Percentiles rank a stretch among this genome's conserved stretches.
phyloP scores from a whole-genome alignment of 2,113 vertebrate species.

The Pandion haliaetus region DNA sequence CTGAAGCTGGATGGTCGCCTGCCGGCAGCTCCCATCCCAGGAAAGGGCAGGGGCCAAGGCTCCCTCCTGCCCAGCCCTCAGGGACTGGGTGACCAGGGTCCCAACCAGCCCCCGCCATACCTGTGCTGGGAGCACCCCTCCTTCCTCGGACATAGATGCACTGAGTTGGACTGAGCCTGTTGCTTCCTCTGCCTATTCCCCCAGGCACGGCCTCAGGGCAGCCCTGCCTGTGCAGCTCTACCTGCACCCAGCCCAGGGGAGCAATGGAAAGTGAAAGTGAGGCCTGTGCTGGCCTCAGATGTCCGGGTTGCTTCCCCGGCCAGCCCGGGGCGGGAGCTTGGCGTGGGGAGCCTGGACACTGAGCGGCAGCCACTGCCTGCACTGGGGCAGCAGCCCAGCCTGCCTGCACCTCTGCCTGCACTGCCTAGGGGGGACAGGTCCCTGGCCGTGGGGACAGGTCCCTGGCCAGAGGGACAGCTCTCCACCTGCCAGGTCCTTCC shows the following conservation, averaged over 20 bases:
- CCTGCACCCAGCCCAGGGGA: neutral
- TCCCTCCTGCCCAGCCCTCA: neutral
- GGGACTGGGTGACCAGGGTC: neutral
- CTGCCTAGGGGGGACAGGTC: rapidly evolving
- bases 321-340: neutral
- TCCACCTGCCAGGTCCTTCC: neutral
- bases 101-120: neutral
- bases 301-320: neutral
- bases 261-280: neutral
- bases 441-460: too few relatives aligned
- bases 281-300: neutral
- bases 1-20: neutral
- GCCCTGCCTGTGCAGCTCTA: neutral
- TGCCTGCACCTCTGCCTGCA: neutral
- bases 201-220: neutral
- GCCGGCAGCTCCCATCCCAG: neutral
- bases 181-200: too few relatives aligned
- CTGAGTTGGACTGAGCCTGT: neutral
- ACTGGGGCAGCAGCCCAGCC: neutral
- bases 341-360: neutral
- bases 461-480: neutral
- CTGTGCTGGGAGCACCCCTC: neutral
- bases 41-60: too few relatives aligned
- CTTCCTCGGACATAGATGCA: neutral
- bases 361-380: neutral